A percentile compares a stretch with the other conserved stretches of the same genome.
Conservation (phyloP, 2,797 vertebrate genomes). For the Rhynchonycteris naso region DNA sequence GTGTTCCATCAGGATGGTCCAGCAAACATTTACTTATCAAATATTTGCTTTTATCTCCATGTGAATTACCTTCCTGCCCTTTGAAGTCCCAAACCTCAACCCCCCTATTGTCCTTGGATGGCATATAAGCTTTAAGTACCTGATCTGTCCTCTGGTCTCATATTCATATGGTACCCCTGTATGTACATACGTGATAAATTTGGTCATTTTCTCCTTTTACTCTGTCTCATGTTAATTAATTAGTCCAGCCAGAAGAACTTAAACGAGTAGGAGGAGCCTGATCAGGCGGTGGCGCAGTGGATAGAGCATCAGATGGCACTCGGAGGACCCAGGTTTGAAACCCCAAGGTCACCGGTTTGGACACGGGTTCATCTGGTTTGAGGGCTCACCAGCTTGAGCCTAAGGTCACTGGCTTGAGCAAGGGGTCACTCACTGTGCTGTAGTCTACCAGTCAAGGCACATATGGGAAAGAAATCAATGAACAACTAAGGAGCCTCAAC, state of each 20-base stretch:
- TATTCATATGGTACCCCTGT: not conserved
- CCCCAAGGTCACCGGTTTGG: too few species aligned
- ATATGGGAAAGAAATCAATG: too few species aligned
- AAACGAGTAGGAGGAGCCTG: not conserved
- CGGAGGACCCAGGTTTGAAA: too few species aligned
- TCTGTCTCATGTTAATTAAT: not conserved
- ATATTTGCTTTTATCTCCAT: not conserved
- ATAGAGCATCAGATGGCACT: too few species aligned
- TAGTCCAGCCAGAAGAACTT: not conserved
- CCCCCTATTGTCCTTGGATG: fast-evolving
- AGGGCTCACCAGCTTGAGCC: too few species aligned
- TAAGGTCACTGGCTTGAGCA: too few species aligned
- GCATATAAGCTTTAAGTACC: not conserved
- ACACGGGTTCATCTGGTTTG: too few species aligned
- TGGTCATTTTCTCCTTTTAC: not conserved
- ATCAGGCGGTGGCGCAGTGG: too few species aligned
- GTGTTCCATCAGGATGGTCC: not conserved
- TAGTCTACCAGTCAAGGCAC: too few species aligned
- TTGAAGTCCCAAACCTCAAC: not conserved
- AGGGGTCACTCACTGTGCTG: too few species aligned
- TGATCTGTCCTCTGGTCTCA: not conserved
- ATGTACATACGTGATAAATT: not conserved
- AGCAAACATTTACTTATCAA: not conserved
- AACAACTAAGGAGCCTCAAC: too few species aligned
- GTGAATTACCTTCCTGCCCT: not conserved